These are phyloP conservation scores for Cyprinus carpio DNA, from an alignment of 2,113 vertebrate species.

Conservation along the genomic window DNA sequence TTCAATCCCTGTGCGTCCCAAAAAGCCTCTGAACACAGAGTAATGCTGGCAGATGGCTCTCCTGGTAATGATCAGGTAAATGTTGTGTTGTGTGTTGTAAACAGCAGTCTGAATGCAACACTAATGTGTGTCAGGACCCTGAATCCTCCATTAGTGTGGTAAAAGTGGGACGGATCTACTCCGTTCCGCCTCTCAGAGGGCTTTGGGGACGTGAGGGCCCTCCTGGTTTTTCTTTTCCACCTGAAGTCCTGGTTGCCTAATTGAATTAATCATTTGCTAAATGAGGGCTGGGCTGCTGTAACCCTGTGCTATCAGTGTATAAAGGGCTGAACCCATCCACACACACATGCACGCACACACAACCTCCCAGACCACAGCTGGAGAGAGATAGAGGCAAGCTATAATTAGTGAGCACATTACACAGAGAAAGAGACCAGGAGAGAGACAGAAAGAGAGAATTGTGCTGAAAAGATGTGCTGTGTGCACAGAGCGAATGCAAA, in stretches of 20 bases:
- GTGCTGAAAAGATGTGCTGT: conserved; percentile 32
- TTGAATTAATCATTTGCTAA: conserved; percentile 56
- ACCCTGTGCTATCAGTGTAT: conserved; percentile 41
- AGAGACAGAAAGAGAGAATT: conserved; percentile 11
- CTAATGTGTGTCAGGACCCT: conserved; percentile 37
- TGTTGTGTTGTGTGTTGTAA: conserved; percentile 37
- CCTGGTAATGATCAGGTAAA: conserved; percentile 8
- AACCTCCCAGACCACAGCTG: conserved; percentile 51
- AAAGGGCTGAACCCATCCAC: conserved; percentile 12
- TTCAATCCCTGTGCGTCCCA: conserved; percentile 2
- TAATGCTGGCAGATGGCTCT: conserved; percentile 8
- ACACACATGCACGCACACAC: conserved; percentile 19
- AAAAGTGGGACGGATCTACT: not conserved
- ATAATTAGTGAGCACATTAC: conserved; percentile 48
- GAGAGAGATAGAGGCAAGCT: conserved; percentile 41
- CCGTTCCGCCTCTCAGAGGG: not conserved
- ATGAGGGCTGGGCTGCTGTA: conserved; percentile 38
- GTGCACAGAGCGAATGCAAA: conserved; percentile 31
- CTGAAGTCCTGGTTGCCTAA: conserved; percentile 50
- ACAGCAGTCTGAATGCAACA: conserved; percentile 8
- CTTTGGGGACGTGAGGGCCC: not conserved
- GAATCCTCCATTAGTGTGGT: conserved; percentile 11
- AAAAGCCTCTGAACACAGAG: conserved; percentile 5
- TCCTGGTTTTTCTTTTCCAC: conserved; percentile 42
- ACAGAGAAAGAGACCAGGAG: not conserved